Conservation (phyloP, 2,797 vertebrate genomes). For the Pampus argenteus region DNA sequence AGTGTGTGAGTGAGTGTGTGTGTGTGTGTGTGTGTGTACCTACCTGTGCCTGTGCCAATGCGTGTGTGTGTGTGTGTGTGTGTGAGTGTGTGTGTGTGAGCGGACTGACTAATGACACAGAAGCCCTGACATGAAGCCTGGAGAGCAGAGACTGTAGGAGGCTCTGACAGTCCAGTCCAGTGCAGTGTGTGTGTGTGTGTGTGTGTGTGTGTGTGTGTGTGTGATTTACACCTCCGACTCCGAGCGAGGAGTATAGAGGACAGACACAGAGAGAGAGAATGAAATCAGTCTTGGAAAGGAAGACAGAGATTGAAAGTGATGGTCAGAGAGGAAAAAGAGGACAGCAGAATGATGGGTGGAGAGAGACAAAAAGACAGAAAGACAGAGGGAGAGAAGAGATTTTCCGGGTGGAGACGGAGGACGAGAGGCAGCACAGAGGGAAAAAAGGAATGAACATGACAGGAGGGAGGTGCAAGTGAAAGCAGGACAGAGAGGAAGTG, state of each 20-base stretch:
- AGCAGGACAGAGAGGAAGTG: slow-evolving; percentile 1
- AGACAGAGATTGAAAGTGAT: slow-evolving; percentile 59
- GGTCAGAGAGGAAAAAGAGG: slow-evolving; percentile 35
- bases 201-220: slow-evolving; percentile 18
- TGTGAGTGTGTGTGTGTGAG: slow-evolving; percentile 45
- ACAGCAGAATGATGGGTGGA: slow-evolving; percentile 25
- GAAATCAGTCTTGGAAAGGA: slow-evolving; percentile 58
- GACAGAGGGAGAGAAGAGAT: slow-evolving; percentile 23
- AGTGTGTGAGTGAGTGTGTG: slow-evolving; percentile 19
- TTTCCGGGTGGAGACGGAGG: slow-evolving; percentile 38
- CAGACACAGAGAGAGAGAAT: slow-evolving; percentile 36
- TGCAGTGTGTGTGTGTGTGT: slow-evolving; percentile 7
- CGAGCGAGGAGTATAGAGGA: slow-evolving; percentile 34
- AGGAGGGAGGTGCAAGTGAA: not conserved
- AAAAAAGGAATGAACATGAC: slow-evolving; percentile 20
- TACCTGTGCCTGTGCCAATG: slow-evolving; percentile 23
- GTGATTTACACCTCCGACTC: slow-evolving; percentile 59
- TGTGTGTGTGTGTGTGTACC: slow-evolving; percentile 23
- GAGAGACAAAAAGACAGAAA: slow-evolving; percentile 36
- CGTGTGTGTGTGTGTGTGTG: slow-evolving; percentile 10
- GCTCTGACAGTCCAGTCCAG: slow-evolving; percentile 27
- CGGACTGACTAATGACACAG: slow-evolving; percentile 61
- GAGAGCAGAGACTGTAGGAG: slow-evolving; percentile 49
- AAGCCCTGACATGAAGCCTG: slow-evolving; percentile 58
- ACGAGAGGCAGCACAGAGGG: slow-evolving; percentile 30